These are phyloP conservation scores for Sebastiscus tertius DNA, from an alignment of 2,797 vertebrate genomes.

Conservation along the genomic window DNA sequence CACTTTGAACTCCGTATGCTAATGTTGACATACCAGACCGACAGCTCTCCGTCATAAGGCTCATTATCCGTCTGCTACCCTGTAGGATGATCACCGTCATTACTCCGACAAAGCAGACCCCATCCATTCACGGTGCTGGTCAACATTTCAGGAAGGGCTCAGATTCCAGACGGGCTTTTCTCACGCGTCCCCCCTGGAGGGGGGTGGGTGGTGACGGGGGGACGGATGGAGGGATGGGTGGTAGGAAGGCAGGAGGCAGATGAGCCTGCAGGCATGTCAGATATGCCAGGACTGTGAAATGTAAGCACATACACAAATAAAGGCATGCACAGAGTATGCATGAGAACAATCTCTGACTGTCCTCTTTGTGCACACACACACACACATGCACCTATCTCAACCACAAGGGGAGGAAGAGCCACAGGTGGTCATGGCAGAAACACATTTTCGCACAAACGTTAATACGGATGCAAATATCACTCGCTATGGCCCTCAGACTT, in stretches of 20 bases:
- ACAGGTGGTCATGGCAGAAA: slow-evolving; percentile 65
- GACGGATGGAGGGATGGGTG: neutral
- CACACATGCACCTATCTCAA: neutral
- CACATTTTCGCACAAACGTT: neutral
- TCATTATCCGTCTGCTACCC: slow-evolving; percentile 40
- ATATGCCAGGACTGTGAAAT: slow-evolving; percentile 44
- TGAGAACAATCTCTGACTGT: slow-evolving; percentile 15
- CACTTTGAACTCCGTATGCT: slow-evolving; percentile 47
- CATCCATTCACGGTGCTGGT: slow-evolving; percentile 11
- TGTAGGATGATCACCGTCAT: slow-evolving; percentile 25
- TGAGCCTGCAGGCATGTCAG: slow-evolving; percentile 52
- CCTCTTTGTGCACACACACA: neutral
- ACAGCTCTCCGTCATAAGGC: slow-evolving; percentile 31
- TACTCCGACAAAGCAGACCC: slow-evolving; percentile 6
- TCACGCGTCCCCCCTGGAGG: slow-evolving; percentile 28
- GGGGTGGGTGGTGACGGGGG: neutral
- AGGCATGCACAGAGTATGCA: slow-evolving; percentile 16
- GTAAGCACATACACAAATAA: slow-evolving; percentile 30
- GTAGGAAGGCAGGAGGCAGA: slow-evolving; percentile 18
- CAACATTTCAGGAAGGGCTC: slow-evolving; percentile 56
- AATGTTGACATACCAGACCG: slow-evolving; percentile 37
- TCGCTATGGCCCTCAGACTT: slow-evolving; percentile 6
- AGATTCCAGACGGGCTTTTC: slow-evolving; percentile 53
- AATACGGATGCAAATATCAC: slow-evolving; percentile 33
- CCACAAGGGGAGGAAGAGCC: slow-evolving; percentile 7